These are phyloP conservation scores for Bimastos eiseni DNA, from an alignment of 2,888 invertebrate species.

Conservation along the genomic window DNA sequence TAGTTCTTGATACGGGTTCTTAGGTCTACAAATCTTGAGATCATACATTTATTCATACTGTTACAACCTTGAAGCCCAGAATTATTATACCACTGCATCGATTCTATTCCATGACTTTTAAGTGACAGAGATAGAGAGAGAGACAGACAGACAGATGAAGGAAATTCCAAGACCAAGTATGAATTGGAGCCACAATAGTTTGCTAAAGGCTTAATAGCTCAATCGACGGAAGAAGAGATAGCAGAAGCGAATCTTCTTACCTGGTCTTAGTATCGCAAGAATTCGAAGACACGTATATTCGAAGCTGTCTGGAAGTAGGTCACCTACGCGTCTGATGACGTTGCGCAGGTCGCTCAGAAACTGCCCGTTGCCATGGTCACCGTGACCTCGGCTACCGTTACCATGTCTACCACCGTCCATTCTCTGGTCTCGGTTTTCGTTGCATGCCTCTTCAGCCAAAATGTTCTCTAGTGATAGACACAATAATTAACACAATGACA, in stretches of 20 bases:
- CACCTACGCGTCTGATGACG: conserved; percentile 10
- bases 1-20: no score
- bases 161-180: background rate
- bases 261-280: conserved; percentile 6
- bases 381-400: background rate
- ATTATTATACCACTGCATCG: no score
- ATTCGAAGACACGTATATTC: conserved; percentile 16
- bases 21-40: no score
- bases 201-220: no score
- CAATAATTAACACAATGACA: background rate
- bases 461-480: background rate
- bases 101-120: no score
- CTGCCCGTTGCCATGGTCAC: conserved; percentile 14
- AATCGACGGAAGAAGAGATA: no score
- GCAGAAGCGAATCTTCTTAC: background rate
- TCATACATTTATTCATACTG: no score
- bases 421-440: background rate
- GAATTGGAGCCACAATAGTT: background rate
- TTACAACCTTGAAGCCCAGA: no score
- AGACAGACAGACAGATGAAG: background rate
- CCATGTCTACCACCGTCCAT: conserved; percentile 23
- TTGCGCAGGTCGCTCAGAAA: conserved; percentile 22
- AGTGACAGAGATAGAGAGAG: no score
- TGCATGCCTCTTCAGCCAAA: background rate
- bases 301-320: conserved; percentile 6